These are phyloP conservation scores for Thecophora atra DNA, from an alignment of 2,888 invertebrate species.

Conservation along the genomic window DNA sequence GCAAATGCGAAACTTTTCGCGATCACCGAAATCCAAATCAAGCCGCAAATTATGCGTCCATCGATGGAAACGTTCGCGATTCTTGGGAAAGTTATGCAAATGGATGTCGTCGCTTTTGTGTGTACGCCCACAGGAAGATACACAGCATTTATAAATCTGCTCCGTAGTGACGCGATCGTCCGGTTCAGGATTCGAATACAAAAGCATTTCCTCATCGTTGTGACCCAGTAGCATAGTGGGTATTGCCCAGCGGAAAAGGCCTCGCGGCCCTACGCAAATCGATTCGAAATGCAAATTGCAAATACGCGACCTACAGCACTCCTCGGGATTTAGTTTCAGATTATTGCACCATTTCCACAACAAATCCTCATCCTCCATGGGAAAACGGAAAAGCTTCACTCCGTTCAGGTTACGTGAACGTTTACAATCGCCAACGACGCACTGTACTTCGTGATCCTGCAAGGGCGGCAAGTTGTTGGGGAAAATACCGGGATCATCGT, in stretches of 20 bases:
- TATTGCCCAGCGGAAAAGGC: slow-evolving; percentile 57
- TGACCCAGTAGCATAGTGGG: slow-evolving; percentile 56
- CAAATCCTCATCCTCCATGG: slow-evolving; percentile 58
- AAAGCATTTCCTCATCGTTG: slow-evolving; percentile 53
- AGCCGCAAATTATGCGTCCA: slow-evolving; percentile 59
- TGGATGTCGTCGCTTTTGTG: slow-evolving; percentile 60
- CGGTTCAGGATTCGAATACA: slow-evolving; percentile 54
- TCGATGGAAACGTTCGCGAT: slow-evolving; percentile 50
- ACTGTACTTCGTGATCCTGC: slow-evolving; percentile 50
- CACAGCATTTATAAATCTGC: slow-evolving; percentile 57
- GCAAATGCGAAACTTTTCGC: slow-evolving; percentile 60
- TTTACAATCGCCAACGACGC: slow-evolving; percentile 53
- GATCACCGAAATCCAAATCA: slow-evolving; percentile 55
- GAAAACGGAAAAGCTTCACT: slow-evolving; percentile 56
- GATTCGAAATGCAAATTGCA: slow-evolving; percentile 58
- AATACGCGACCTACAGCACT: slow-evolving; percentile 58
- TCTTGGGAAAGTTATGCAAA: slow-evolving; percentile 61
- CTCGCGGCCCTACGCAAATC: slow-evolving; percentile 57
- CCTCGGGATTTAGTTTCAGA: slow-evolving; percentile 58
- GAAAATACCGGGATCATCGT: slow-evolving; percentile 53
- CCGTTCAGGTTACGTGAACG: slow-evolving; percentile 51
- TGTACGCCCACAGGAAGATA: slow-evolving; percentile 57
- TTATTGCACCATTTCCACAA: slow-evolving; percentile 61
- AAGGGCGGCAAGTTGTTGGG: slow-evolving; percentile 47
- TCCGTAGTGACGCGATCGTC: slow-evolving; percentile 52